phyloP scores from a whole-genome alignment of 2,113 vertebrate genomes.

The Pogona vitticeps region DNA sequence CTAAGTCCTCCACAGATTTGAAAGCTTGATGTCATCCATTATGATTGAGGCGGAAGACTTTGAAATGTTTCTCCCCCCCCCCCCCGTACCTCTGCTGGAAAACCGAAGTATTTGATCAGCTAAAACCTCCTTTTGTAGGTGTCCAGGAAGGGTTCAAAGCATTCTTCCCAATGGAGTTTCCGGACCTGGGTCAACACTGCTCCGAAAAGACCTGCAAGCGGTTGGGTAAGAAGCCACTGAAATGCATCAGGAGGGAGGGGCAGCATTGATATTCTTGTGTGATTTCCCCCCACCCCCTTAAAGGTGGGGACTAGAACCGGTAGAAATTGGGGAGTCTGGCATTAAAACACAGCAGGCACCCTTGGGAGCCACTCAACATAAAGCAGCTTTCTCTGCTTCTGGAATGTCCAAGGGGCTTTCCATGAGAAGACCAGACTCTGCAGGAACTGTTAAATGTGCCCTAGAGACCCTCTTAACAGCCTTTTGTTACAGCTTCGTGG shows the following conservation, averaged over 20 bases:
- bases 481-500: background rate
- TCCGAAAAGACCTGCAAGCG: constrained; percentile 86
- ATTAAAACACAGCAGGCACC: too few relatives aligned
- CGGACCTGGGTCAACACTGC: constrained; percentile 88
- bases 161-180: constrained; percentile 82
- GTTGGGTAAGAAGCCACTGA: constrained; percentile 78
- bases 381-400: too few relatives aligned
- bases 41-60: too few relatives aligned
- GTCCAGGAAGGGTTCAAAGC: background rate
- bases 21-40: too few relatives aligned
- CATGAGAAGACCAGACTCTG: background rate
- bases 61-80: background rate
- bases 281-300: background rate
- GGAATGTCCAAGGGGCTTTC: background rate
- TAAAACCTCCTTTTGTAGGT: constrained; percentile 18
- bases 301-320: background rate
- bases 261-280: background rate
- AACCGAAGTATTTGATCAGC: background rate
- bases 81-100: too few relatives aligned
- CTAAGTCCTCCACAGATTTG: too few relatives aligned
- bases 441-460: background rate
- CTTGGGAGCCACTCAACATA: too few relatives aligned
- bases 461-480: too few relatives aligned
- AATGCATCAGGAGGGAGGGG: background rate
- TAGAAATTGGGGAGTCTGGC: too few relatives aligned